phyloP scores from a whole-genome alignment of 2,888 invertebrate species.

The Oscheius sp. region DNA sequence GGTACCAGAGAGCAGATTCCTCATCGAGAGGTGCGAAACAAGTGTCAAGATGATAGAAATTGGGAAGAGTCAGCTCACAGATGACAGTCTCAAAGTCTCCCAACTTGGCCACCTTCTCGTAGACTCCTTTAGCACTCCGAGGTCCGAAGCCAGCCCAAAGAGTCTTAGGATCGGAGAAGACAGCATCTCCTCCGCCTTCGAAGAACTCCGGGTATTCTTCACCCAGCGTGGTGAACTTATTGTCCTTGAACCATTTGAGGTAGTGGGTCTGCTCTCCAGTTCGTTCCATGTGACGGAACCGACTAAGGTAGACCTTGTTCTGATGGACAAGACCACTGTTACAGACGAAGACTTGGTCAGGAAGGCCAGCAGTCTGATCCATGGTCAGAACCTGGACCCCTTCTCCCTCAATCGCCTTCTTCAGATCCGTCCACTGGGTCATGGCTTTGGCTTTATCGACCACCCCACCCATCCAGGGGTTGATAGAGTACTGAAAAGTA shows the following conservation, averaged over 20 bases:
- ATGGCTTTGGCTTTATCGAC: slow-evolving; percentile 67
- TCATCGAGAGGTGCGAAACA: slow-evolving; percentile 71
- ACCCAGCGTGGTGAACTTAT: slow-evolving; percentile 65
- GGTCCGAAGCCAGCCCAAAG: slow-evolving; percentile 73
- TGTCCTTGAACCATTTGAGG: slow-evolving; percentile 68
- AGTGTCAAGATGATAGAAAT: slow-evolving; percentile 73
- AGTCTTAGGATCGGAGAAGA: slow-evolving; percentile 66
- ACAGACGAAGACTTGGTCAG: slow-evolving; percentile 73
- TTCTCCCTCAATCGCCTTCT: slow-evolving; percentile 66
- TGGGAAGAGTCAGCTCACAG: slow-evolving; percentile 66
- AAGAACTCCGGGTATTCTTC: slow-evolving; percentile 66
- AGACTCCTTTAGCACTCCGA: slow-evolving; percentile 66
- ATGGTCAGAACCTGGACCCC: slow-evolving; percentile 70
- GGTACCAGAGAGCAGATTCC: slow-evolving; percentile 68
- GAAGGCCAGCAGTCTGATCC: slow-evolving; percentile 67
- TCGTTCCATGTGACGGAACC: slow-evolving; percentile 71
- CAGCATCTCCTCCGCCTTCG: slow-evolving; percentile 73
- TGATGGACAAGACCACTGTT: slow-evolving; percentile 70
- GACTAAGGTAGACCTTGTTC: slow-evolving; percentile 70
- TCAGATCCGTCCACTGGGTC: slow-evolving; percentile 68
- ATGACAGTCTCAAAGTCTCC: slow-evolving; percentile 68
- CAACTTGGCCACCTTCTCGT: slow-evolving; percentile 59
- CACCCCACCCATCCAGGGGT: slow-evolving; percentile 73
- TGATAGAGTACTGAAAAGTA: slow-evolving; percentile 63
- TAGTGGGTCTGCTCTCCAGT: slow-evolving; percentile 71